These are phyloP conservation scores for Gadus chalcogrammus DNA, from an alignment of 2,113 vertebrate genomes.

Conservation along the genomic window DNA sequence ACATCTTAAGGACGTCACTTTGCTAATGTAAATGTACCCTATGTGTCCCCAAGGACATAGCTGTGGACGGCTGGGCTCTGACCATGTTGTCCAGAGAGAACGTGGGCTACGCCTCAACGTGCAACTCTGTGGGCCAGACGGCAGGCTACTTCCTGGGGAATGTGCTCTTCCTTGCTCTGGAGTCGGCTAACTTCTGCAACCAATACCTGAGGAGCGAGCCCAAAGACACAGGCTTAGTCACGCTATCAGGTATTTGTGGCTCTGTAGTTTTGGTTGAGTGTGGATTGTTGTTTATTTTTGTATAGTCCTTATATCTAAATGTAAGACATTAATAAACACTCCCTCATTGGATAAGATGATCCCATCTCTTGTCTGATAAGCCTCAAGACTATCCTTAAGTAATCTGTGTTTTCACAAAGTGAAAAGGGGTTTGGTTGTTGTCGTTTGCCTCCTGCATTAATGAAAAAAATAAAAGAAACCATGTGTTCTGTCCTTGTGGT, in stretches of 20 bases:
- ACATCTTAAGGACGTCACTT: not conserved
- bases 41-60: slow-evolving; percentile 77
- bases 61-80: slow-evolving; percentile 96
- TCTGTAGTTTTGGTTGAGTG: not conserved
- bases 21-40: not conserved
- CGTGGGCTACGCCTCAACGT: slow-evolving; percentile 96
- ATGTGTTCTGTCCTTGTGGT: slow-evolving; percentile 23
- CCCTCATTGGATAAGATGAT: too few species aligned
- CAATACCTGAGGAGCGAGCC: slow-evolving; percentile 88
- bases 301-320: too few species aligned
- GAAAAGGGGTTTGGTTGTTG: not conserved
- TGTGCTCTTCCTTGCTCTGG: slow-evolving; percentile 93
- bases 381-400: too few species aligned
- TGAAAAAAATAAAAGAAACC: not conserved
- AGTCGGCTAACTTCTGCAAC: slow-evolving; percentile 96
- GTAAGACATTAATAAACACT: too few species aligned
- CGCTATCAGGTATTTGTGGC: slow-evolving; percentile 83
- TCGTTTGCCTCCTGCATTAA: not conserved
- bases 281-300: not conserved
- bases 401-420: too few species aligned
- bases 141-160: slow-evolving; percentile 97
- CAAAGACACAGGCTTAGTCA: slow-evolving; percentile 85
- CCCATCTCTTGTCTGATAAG: too few species aligned
- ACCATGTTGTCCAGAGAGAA: slow-evolving; percentile 96
- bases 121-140: slow-evolving; percentile 97